A percentile compares a stretch with the other conserved stretches of the same genome.
These are phyloP conservation scores for Sander lucioperca DNA, from an alignment of 2,113 vertebrate species.

Conservation along the genomic window DNA sequence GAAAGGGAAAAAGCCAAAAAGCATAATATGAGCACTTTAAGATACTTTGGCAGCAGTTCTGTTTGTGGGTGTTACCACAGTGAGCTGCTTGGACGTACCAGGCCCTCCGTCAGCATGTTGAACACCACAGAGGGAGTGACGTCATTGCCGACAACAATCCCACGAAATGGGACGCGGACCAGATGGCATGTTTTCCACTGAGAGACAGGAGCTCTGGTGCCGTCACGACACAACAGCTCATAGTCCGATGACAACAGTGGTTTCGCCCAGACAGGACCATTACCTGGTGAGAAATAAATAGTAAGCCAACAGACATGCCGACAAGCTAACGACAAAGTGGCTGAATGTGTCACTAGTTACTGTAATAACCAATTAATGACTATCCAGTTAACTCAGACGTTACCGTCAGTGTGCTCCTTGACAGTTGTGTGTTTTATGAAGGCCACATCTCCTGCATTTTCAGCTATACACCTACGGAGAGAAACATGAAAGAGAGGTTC, in stretches of 20 bases:
- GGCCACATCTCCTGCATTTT: conserved; percentile 87
- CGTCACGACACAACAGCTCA: conserved; percentile 90
- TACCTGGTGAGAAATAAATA: conserved; percentile 75
- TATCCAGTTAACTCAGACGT: neutral
- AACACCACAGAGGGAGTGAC: conserved; percentile 82
- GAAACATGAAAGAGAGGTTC: neutral
- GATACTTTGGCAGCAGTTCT: neutral
- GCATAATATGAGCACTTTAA: too few species aligned
- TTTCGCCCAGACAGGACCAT: conserved; percentile 81
- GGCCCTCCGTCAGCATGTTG: conserved; percentile 87
- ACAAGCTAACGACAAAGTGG: neutral
- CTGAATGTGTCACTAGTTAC: neutral
- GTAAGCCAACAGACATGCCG: neutral
- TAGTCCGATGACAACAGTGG: conserved; percentile 84
- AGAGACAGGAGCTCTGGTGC: conserved; percentile 79
- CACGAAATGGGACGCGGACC: conserved; percentile 88
- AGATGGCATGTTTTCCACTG: conserved; percentile 89
- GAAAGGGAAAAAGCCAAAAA: too few species aligned
- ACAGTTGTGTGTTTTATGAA: conserved; percentile 92
- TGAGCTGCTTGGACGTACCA: conserved; percentile 80
- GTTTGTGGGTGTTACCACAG: neutral
- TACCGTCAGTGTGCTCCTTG: conserved; percentile 88
- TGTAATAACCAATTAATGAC: neutral
- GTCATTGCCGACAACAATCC: conserved; percentile 85
- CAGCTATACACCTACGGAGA: conserved; percentile 88